These are phyloP conservation scores for Hypomesus transpacificus DNA, from an alignment of 2,113 vertebrate genomes.

Conservation along the genomic window DNA sequence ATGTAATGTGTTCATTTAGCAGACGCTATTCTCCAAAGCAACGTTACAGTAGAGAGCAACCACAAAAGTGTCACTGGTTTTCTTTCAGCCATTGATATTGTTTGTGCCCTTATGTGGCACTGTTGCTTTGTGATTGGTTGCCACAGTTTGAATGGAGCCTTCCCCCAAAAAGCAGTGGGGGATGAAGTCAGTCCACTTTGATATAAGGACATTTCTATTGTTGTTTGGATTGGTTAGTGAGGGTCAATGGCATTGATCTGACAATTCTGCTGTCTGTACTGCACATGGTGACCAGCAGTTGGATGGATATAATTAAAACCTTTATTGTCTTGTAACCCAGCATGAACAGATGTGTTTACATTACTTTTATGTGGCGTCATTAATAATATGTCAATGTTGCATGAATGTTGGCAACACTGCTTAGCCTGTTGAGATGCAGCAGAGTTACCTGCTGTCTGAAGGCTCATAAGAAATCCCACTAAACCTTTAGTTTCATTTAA, in stretches of 20 bases:
- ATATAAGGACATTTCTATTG: neutral
- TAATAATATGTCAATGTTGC: conserved; percentile 7
- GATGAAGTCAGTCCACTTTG: neutral
- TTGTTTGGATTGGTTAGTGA: neutral
- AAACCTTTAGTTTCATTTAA: too few relatives aligned
- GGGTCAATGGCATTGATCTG: conserved; percentile 12
- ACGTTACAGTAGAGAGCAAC: too few relatives aligned
- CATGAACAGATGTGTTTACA: conserved; percentile 25
- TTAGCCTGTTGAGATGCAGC: neutral
- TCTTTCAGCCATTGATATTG: too few relatives aligned
- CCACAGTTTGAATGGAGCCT: neutral
- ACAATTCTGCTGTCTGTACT: neutral
- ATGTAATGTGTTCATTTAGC: too few relatives aligned
- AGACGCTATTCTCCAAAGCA: too few relatives aligned
- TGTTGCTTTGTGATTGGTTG: too few relatives aligned
- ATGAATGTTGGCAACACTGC: conserved; percentile 1
- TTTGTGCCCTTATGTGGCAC: too few relatives aligned
- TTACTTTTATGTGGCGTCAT: conserved; percentile 4
- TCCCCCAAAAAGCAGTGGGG: neutral
- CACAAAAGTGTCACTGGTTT: too few relatives aligned
- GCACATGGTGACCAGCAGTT: neutral
- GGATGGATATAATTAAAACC: conserved; percentile 5
- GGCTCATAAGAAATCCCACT: too few relatives aligned
- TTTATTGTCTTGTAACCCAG: conserved; percentile 21
- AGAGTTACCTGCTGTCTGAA: neutral